Percentiles rank a stretch among this genome's conserved stretches.
Evolutionary conservation across 2,888 invertebrate species (phyloP).

Genomic region (Microchrysa polita): DNA sequence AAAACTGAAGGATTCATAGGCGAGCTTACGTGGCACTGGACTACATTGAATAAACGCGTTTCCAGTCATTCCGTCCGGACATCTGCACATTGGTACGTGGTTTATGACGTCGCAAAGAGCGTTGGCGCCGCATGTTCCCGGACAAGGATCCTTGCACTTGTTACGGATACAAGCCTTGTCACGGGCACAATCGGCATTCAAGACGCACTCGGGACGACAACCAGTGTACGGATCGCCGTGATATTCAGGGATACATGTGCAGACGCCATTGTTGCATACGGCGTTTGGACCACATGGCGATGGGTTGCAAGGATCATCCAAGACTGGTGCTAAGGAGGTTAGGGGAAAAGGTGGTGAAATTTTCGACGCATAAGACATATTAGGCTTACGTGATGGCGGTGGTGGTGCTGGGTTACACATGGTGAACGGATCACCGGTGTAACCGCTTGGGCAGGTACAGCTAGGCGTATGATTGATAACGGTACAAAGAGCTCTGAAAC

Average conservation of each 20-base stretch:
- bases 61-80: slow-evolving; percentile 74
- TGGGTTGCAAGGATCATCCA: slow-evolving; percentile 75
- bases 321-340: slow-evolving; percentile 65
- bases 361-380: slow-evolving; percentile 59
- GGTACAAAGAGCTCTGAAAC: slow-evolving; percentile 70
- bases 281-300: slow-evolving; percentile 78
- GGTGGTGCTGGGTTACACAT: slow-evolving; percentile 67
- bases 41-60: slow-evolving; percentile 75
- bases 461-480: slow-evolving; percentile 76
- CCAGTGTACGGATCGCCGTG: slow-evolving; percentile 73
- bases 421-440: slow-evolving; percentile 74
- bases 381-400: slow-evolving; percentile 55
- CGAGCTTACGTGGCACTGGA: slow-evolving; percentile 59
- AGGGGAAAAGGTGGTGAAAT: slow-evolving; percentile 76
- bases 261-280: slow-evolving; percentile 74
- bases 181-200: slow-evolving; percentile 73
- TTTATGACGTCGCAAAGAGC: slow-evolving; percentile 78
- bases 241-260: slow-evolving; percentile 73
- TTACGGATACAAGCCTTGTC: slow-evolving; percentile 73
- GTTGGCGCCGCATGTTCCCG: slow-evolving; percentile 74
- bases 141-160: slow-evolving; percentile 77
- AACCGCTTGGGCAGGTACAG: slow-evolving; percentile 71
- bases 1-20: not conserved
- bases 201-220: slow-evolving; percentile 76
- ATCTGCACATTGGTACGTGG: slow-evolving; percentile 77